Base-by-base conservation (phyloP, 2,888 invertebrate species). In the Philhelius pedissequus region DNA sequence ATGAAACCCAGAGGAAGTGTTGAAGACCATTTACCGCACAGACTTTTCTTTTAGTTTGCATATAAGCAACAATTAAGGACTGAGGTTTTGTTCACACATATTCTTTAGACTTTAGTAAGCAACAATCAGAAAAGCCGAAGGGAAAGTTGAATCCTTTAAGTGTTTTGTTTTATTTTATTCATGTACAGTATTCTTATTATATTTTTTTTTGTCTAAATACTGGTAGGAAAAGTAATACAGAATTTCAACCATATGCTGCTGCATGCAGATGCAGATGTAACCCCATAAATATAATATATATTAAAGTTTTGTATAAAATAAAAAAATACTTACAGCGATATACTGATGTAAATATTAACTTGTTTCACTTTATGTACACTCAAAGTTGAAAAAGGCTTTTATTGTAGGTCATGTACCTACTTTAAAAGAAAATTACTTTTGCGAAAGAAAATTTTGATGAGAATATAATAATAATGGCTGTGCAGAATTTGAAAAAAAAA, bases 51-150 rank as follows among this genome's bases (percentile, higher is more conserved):
- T 52, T 13, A 70, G 69, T 69, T 83, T 74, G 56, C 62, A 60
- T 74, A 66, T 48, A 79, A 74, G 64, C 74, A 83, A 74, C 79
- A 74, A 83, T 78, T 82, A 74, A 64, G 52, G 62, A 50, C 56
- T 78, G 35, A 38, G 60, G 76, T 78, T 74, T 73, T 38, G 62
- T 74, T 58, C 30, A 20, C 54, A 73, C 40, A 54, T 56, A 27
- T 13, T n/a, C 20, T 45, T 20, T 20, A 45, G 15, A 7, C 9
- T n/a, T 0, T 0, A 15, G 13, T 1, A 43, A 32, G 22, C 64
- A 64, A 32, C 64, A 64, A 22, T 22, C 48, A 62, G 32, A 62
- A 62, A 58, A n/a, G 48, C n/a, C 64, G 48, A 45, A n/a, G 15
- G 9, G 22, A 48, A 64, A 64, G 48, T 64, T 64, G 45, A 48